Conservation (phyloP, 2,888 invertebrate genomes). For the Ochlodes sylvanus region DNA sequence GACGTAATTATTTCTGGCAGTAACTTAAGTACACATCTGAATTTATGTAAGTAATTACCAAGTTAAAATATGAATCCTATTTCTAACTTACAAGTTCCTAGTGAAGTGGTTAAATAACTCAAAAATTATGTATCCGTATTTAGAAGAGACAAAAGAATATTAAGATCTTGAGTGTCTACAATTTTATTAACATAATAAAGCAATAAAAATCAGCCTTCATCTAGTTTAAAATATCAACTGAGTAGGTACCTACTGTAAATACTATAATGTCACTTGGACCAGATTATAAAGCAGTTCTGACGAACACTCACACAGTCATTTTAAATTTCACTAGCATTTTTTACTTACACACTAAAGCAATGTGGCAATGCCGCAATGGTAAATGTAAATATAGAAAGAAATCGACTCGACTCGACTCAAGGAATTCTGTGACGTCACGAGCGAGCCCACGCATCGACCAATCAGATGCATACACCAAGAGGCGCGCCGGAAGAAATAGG, state of each 20-base stretch:
- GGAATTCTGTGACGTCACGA: slow-evolving; percentile 82
- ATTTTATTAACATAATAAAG: neutral
- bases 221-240: neutral
- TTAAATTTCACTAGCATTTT: slow-evolving; percentile 47
- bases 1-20: too few relatives aligned
- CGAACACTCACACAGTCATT: slow-evolving; percentile 46
- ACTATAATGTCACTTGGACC: neutral
- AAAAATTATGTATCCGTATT: neutral
- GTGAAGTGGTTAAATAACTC: too few relatives aligned
- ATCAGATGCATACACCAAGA: slow-evolving; percentile 82
- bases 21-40: too few relatives aligned
- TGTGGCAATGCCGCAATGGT: slow-evolving; percentile 49
- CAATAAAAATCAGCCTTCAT: neutral
- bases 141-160: neutral
- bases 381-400: slow-evolving; percentile 66
- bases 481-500: slow-evolving; percentile 84
- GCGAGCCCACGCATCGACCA: slow-evolving; percentile 80
- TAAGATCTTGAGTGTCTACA: neutral
- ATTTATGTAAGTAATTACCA: too few relatives aligned
- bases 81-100: too few relatives aligned
- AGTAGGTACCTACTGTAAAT: neutral
- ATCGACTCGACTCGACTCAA: slow-evolving; percentile 50
- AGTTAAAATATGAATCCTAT: too few relatives aligned
- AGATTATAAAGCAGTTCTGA: neutral
- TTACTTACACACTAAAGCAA: slow-evolving; percentile 51